Base-by-base conservation (phyloP, 2,797 vertebrate genomes). In the Mus caroli region DNA sequence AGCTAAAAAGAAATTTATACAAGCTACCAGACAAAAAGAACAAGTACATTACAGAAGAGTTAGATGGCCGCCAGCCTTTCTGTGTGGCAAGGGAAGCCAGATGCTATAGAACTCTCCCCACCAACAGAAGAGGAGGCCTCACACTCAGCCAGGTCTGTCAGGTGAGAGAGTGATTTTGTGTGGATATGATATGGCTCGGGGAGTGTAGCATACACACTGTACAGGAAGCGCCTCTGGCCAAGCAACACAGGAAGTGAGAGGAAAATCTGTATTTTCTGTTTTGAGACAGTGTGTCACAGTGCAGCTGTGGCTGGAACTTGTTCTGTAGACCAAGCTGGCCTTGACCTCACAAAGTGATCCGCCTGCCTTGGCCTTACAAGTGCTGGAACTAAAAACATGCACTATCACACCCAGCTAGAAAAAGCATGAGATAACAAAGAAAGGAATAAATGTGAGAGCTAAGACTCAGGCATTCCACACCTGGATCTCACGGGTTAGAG, bases 1-100 rank as follows among this genome's bases (percentile, higher is more conserved):
- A 17, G 64, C 56, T 60, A 77, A 75, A 64, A 69, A 94, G 62
- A 90, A 71, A 88, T 84, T 91, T 78, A 15, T 96, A 2, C 56
- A 71, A 77, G 34, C 22, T 80, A 58, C 83, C 54, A 91, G 83
- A 84, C 43, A 85, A 85, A 94, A 90, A 86, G 78, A 88, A 91
- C 22, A 77, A 79, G 17, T 82, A 40, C 73, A 6, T 60, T 52
- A 73, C 22, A 28, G 85, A 91, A 46, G 62, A 85, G 67, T 76
- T 67, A 64, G 54, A 15, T 31, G 24, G 46, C 50, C 26, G 26
- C 43, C 34, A 31, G 46, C 54, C 58, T 90, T 88, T 85, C 90
- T 46, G 71, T 82, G 34, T 83, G 67, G 10, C 5, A 6, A 12
- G 56, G 40, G 58, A 80, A 69, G 20, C 43, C 37, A 20, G 43